Base-by-base conservation (phyloP, 1,140 invertebrate genomes). In the Stenopsyche tienmushanensis region DNA sequence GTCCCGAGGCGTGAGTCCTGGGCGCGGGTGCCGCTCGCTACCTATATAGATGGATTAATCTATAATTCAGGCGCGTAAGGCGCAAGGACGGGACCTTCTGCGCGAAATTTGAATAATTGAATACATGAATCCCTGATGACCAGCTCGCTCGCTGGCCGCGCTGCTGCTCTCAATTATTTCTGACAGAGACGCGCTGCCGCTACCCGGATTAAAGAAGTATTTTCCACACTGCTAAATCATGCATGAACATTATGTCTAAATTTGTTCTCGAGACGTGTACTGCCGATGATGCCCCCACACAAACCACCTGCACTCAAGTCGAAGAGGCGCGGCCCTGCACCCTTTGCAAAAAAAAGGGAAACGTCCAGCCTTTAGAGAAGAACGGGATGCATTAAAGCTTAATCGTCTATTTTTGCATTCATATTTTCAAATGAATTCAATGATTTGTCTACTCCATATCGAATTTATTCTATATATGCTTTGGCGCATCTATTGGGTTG, bases 51-150 rank as follows among this genome's bases (percentile, higher is more conserved):
- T 62, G 65, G 59, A 62, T 67, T 63, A 57, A 69, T 69, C 17
- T 65, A 65, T 69, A 69, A 69, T 69, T 69, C 63, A 69, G 47
- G 21, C 25, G 62, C 55, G 63, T 54, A 65, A 69, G 62, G 62
- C 66, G 66, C 62, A 62, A 65, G 67, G 62, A 65, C 57, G 62
- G 57, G 57, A 69, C 67, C 67, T 69, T 52, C 63, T 62, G 67
- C 66, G 62, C 66, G 62, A 62, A 69, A 69, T 65, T 69, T 69
- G 67, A 69, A 69, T 69, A 65, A 69, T 69, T 65, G 63, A 69
- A 69, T 69, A 69, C 67, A 62, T 41, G 67, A 69, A 69, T 69
- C 67, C 58, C 67, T 29, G 67, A 62, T 64, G 66, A 41, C 62
- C 54, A 15, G 47, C 47, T 20, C 47, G 47, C 15, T 23, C 18